phyloP scores from a whole-genome alignment of 2,113 vertebrate species.

The Cyprinodon tularosa region DNA sequence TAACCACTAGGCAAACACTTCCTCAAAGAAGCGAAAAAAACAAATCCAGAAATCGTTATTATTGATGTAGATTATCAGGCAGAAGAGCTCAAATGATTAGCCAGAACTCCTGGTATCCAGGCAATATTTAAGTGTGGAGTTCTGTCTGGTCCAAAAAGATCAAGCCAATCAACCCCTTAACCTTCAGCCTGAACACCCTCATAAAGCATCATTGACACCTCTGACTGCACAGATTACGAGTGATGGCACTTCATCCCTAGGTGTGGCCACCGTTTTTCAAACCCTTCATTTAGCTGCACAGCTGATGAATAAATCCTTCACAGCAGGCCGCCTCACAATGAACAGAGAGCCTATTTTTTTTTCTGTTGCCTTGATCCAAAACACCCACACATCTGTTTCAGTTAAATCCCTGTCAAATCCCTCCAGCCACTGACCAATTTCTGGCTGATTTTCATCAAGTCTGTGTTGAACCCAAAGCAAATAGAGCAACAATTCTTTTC shows the following conservation, averaged over 20 bases:
- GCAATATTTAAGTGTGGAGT: no score
- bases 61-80: no score
- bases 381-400: conserved; percentile 20
- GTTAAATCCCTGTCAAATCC: not conserved
- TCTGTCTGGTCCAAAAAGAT: no score
- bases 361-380: conserved; percentile 22
- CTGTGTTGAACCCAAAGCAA: not conserved
- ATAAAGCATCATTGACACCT: not conserved
- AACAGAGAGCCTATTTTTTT: not conserved
- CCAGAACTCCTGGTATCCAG: no score
- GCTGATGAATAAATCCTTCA: conserved; percentile 14
- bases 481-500: conserved; percentile 6
- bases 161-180: not conserved
- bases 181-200: not conserved
- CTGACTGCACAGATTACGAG: not conserved
- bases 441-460: not conserved
- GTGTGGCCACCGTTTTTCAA: conserved; percentile 16
- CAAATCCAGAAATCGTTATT: no score
- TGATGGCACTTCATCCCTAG: not conserved
- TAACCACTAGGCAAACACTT: no score
- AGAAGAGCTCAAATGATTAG: no score
- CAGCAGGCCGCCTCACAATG: not conserved
- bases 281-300: not conserved
- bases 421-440: not conserved
- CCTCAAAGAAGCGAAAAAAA: no score